phyloP scores from a whole-genome alignment of 1,140 invertebrate genomes.

The Neodiprion virginianus region DNA sequence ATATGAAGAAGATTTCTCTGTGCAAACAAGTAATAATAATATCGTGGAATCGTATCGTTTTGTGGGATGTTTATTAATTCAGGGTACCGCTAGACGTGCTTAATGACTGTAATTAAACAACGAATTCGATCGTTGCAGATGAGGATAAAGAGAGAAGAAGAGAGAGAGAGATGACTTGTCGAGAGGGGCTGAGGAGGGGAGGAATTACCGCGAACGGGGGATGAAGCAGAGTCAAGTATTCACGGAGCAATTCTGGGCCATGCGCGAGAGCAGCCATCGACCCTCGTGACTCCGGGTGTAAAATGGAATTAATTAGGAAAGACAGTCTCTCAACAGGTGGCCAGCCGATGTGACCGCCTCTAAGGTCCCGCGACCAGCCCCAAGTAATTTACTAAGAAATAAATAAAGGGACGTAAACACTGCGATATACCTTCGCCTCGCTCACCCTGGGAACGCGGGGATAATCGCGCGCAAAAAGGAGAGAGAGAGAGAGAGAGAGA shows the following conservation, averaged over 20 bases:
- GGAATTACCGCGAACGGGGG: slow-evolving; percentile 13
- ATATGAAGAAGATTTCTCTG: no score
- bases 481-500: slow-evolving; percentile 15
- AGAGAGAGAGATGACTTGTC: not conserved
- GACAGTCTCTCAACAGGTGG: slow-evolving; percentile 58
- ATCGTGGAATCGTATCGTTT: no score
- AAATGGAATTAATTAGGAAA: slow-evolving; percentile 62
- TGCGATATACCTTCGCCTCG: slow-evolving; percentile 36
- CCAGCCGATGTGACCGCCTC: slow-evolving; percentile 26
- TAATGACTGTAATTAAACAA: no score
- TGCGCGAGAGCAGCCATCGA: slow-evolving; percentile 18
- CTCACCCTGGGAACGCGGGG: slow-evolving; percentile 45
- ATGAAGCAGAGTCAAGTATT: slow-evolving; percentile 19
- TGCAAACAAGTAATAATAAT: no score
- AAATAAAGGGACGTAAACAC: slow-evolving; percentile 46
- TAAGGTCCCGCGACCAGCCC: slow-evolving; percentile 46
- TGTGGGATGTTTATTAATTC: no score
- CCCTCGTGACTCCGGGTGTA: slow-evolving; percentile 41
- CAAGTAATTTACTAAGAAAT: slow-evolving; percentile 59
- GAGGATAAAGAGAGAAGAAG: no score
- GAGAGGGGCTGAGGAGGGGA: slow-evolving; percentile 17
- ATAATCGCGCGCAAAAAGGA: slow-evolving; percentile 26
- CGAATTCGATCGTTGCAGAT: no score
- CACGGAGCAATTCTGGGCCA: not conserved
- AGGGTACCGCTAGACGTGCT: no score